Base-by-base conservation (phyloP, 2,797 vertebrate genomes). In the Chiroxiphia lanceolata region DNA sequence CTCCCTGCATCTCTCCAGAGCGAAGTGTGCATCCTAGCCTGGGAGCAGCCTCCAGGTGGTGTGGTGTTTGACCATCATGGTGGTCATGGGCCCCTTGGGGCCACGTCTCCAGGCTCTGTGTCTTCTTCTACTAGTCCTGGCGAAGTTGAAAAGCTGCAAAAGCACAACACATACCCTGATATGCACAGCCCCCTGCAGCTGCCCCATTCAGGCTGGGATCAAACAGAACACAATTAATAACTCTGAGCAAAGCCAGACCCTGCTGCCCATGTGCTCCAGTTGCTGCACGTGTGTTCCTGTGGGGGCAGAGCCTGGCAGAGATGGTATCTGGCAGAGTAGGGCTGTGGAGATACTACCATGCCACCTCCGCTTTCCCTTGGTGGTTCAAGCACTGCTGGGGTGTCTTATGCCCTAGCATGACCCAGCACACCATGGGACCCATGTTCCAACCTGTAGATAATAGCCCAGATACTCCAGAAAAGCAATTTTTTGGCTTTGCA, bases 191-290 rank as follows among this genome's bases (percentile, higher is more conserved):
- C 72, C 69, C 87, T 64, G 71, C 78, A 95, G 77, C 80, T 9
- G 5, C 54, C 59, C 65, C 1, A 0, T 54, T 86, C 21, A 23
- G 65, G 15, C 76, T 70, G 77, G 83, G 88, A 97, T 95, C 95
- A 96, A 96, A 91, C 72, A 80, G 74, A 92, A 59, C n/a, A 48
- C 0, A 0, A 81, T 81, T 91, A 93, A 80, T 68, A 69, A 61
- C 5, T 2, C 48, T 95, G 96, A 97, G 84, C 72, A 96, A 97
- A 96, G 84, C 96, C 96, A 96, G 96, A 93, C 31, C 53, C 76
- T 20, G 26, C 59, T 72, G 89, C 61, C 59, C 7, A 12, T 27
- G 87, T 71, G 68, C 61, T 81, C 50, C 72, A 36, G 86, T 53
- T 0, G 0, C 81, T 2, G 20, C 93, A 94, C 72, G 27, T 95